A percentile compares a stretch with the other conserved stretches of the same genome.
Evolutionary conservation across 1,140 invertebrate genomes (phyloP).

Genomic region (Hycleus cichorii): DNA sequence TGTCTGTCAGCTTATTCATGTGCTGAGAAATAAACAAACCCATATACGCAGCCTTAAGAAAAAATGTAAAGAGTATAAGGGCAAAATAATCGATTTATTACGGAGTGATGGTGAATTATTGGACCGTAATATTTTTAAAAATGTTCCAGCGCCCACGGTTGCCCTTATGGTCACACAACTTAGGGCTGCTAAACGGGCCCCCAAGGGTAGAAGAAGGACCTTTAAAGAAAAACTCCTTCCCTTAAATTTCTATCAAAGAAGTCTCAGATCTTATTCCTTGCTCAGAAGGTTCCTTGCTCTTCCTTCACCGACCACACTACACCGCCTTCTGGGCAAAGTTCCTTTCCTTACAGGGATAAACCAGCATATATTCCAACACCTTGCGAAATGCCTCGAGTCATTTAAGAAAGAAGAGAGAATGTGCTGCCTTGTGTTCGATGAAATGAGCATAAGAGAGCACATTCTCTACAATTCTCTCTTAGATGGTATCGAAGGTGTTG

Average conservation of each 20-base stretch:
- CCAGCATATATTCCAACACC: slow-evolving; percentile 4
- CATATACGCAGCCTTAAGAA: no score
- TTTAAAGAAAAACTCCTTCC: background rate
- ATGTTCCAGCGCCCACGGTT: no score
- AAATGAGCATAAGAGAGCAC: background rate
- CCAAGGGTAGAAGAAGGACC: no score
- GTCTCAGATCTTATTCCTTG: slow-evolving; percentile 1
- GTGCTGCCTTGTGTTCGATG: slow-evolving; percentile 11
- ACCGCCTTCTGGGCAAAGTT: slow-evolving; percentile 3
- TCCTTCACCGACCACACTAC: background rate
- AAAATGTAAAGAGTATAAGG: no score
- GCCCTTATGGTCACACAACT: no score
- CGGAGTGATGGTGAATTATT: no score
- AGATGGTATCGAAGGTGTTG: background rate
- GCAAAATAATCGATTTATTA: no score
- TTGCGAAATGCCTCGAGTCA: background rate
- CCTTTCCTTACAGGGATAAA: slow-evolving; percentile 15
- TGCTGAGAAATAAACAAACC: no score
- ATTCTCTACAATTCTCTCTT: slow-evolving; percentile 6
- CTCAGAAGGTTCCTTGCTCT: background rate
- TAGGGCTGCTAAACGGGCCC: background rate
- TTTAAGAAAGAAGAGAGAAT: slow-evolving; percentile 11
- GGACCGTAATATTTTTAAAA: no score
- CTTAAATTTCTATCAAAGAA: slow-evolving; percentile 8
- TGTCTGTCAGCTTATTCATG: no score